These are phyloP conservation scores for Scortum barcoo DNA, from an alignment of 2,113 vertebrate species.

Conservation along the genomic window DNA sequence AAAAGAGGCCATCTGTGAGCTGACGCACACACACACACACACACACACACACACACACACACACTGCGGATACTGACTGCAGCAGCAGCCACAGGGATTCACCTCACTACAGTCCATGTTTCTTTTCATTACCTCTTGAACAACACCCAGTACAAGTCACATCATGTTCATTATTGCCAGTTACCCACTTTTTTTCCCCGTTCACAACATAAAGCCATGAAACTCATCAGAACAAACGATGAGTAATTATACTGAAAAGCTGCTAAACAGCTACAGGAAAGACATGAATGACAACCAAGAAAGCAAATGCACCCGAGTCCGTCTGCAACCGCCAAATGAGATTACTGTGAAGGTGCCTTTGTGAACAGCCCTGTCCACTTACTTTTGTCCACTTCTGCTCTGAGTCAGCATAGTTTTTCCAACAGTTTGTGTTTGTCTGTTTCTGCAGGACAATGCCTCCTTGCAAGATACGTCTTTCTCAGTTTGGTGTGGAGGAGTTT, in stretches of 20 bases:
- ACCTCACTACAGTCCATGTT: not conserved
- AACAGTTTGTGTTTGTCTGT: too few species aligned
- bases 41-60: slow-evolving; percentile 23
- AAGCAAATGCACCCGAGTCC: not conserved
- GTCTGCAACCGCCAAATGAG: too few species aligned
- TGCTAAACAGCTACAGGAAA: not conserved
- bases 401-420: too few species aligned
- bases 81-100: slow-evolving; percentile 16
- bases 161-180: not conserved
- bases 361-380: too few species aligned
- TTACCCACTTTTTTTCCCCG: not conserved
- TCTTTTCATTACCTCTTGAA: not conserved
- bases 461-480: too few species aligned
- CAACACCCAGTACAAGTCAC: not conserved
- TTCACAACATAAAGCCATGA: too few species aligned
- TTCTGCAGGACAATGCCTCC: too few species aligned
- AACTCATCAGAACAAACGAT: not conserved
- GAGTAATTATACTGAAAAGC: not conserved
- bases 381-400: too few species aligned
- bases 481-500: too few species aligned
- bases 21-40: not conserved
- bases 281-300: not conserved
- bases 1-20: slow-evolving; percentile 60
- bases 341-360: too few species aligned
- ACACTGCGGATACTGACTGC: slow-evolving; percentile 42